Evolutionary conservation across 2,888 invertebrate species (phyloP), one percentile per base, ranked within the genome.

Genomic region (Melipona beecheii): DNA sequence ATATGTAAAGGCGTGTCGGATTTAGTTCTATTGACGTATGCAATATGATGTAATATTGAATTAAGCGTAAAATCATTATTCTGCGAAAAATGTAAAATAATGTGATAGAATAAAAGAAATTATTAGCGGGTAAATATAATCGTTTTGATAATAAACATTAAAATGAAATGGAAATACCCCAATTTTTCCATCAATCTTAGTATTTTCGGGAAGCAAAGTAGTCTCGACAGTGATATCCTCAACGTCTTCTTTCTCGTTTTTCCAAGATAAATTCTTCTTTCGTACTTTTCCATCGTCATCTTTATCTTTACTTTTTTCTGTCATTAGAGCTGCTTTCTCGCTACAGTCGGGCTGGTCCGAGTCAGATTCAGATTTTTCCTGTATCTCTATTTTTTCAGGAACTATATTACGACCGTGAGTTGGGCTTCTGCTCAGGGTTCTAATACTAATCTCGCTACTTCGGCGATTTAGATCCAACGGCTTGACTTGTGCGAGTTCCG

Each of bases 11-110:
- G 93, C 21, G 91, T 90, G 77, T 93, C 93, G 54, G 93, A 90
- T 89, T 93, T 94, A 15, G 95, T 94, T 90, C 95, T 94, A 91
- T 95, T 95, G 75, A 95, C 95, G 87, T 95, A 95, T 21, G 95
- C 95, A 75, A 95, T 95, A 88, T 95, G 95, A 90, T 95, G 95
- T 79, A 95, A 90, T 87, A 95, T 95, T 31, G 95, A 95, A 75
- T 95, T 95, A 72, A 95, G 93, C 4, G 95, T 95, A 79, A 95
- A 93, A 85, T 95, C 95, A 3, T 54, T 90, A 78, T 90, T 91
- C 94, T 94, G 89, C 27, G 91, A 91, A 66, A 24, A 81, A 36
- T 75, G 19, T 21, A 43, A 73, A 73, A 76, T 72, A 31, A 64
- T 66, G 15, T 75, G 15, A 65, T 21, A n/a, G 0, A 65, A 17